Base-by-base conservation (phyloP, 1,140 invertebrate genomes). In the Drosophila orosa region DNA sequence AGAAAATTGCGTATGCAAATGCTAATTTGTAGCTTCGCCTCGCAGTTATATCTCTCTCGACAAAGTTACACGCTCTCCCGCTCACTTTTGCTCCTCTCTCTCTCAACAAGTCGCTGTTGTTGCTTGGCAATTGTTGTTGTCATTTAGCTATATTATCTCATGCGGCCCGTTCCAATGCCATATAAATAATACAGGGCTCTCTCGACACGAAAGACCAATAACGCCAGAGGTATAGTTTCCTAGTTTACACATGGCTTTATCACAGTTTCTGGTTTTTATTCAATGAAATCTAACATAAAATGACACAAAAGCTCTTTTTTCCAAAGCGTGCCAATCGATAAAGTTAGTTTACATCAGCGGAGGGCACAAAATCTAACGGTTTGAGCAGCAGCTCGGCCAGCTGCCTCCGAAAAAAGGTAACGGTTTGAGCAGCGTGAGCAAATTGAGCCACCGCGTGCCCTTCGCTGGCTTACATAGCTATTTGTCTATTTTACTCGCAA, bases 1-100 rank as follows among this genome's bases (percentile, higher is more conserved):
- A 91, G 90, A 91, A 91, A 90, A 91, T 91, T 91, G 90, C 90
- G 90, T 91, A 91, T 83, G 85, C 82, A 79, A 68, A 78, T 91
- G 85, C 77, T 90, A 86, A 79, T 82, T 80, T 73, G 68, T 76
- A 24, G 61, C 52, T 63, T 29, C 31, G 17, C 42, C 35, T 74
- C 39, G 44, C 10, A 29, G 39, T 57, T 65, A 48, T 57, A 40
- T 72, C 45, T 65, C 55, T 57, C 45, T 72, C 45, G 48, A 1
- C 29, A 52, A 52, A 52, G 29, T 15, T 52, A 22, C 17, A 52
- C 27, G 17, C 29, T 54, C 50, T 35, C 19, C 17, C 31, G 19
- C 50, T 52, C 50, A 22, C 48, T 33, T 33, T 52, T 35, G 29
- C 31, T 54, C 17, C 15, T 52, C 29, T n/a, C 47, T 33, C 58